Evolutionary conservation across 2,113 vertebrate species (phyloP), one percentile per base, ranked within the genome.

Genomic region (Saimiri boliviensis): DNA sequence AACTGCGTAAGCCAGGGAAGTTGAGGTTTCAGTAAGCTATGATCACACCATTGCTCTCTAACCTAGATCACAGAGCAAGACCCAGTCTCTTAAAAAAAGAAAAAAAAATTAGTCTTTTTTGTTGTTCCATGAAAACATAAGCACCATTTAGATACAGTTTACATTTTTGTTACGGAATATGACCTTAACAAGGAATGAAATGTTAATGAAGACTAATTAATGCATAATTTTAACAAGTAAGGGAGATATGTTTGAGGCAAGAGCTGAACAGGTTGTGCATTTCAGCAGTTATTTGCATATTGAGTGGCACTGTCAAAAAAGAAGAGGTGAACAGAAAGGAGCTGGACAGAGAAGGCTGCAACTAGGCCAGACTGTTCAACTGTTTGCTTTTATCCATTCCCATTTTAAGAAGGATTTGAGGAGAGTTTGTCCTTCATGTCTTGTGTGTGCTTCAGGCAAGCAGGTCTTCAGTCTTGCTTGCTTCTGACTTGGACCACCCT

Each of bases 161-260:
- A 73, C 4, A 54, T 86, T 79, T 83, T 76, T 95, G 12, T 63
- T 84, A 40, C n/a, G n/a, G 83, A 73, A 68, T 63, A 63, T 30
- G 27, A 52, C 74, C 27, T 86, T 86, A 80, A 89, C 42, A 49
- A 83, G 45, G 40, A 85, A 52, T 49, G 54, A 86, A 58, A 93
- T 70, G 30, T 79, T 93, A 96, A 96, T 79, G 82, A 86, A 56
- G 77, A 79, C 21, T 77, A 74, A 89, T 66, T 93, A 68, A 47
- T 77, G 70, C 86, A 56, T 86, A 83, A 89, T 92, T 93, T 93
- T 79, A 87, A 45, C 19, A 66, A 88, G 25, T 32, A 42, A 86
- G 80, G 74, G 27, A 76, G 19, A 30, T 54, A 63, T 45, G 1
- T 63, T 37, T 82, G 80, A 93, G 81, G 68, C 58, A 49, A 30